Conservation (phyloP, 2,113 vertebrate species). For the Oncorhynchus gorbuscha region DNA sequence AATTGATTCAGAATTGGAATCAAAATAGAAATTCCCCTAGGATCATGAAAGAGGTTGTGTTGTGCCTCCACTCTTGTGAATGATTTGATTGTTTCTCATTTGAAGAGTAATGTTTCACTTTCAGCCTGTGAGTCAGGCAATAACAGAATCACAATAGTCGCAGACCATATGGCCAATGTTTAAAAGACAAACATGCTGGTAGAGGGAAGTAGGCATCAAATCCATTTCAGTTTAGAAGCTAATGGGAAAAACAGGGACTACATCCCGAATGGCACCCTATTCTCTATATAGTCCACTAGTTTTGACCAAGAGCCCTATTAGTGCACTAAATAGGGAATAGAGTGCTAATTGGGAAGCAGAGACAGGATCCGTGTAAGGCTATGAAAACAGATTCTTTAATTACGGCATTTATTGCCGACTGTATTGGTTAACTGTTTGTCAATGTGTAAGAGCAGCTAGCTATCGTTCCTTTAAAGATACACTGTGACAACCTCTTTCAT, state of each 20-base stretch:
- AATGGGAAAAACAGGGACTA: neutral
- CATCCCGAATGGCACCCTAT: too few relatives aligned
- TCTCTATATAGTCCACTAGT: too few relatives aligned
- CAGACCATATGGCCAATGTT: neutral
- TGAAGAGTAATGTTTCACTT: neutral
- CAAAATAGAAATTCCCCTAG: neutral
- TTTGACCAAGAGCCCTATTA: too few relatives aligned
- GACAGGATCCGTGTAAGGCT: neutral
- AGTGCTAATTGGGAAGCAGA: too few relatives aligned
- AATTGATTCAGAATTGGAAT: neutral
- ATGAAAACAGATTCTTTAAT: neutral
- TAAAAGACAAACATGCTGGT: slow-evolving; percentile 1
- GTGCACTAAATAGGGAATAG: too few relatives aligned
- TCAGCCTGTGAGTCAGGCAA: neutral
- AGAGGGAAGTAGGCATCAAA: neutral
- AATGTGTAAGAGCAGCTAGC: neutral
- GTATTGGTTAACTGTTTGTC: neutral
- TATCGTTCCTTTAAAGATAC: too few relatives aligned
- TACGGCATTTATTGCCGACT: neutral
- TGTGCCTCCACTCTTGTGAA: neutral
- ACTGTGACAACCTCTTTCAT: too few relatives aligned
- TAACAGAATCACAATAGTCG: neutral
- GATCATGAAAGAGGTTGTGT: too few relatives aligned
- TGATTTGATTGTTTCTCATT: neutral
- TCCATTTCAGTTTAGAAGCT: neutral